Evolutionary conservation across 2,113 vertebrate species (phyloP).

Genomic region (Aythya baeri): DNA sequence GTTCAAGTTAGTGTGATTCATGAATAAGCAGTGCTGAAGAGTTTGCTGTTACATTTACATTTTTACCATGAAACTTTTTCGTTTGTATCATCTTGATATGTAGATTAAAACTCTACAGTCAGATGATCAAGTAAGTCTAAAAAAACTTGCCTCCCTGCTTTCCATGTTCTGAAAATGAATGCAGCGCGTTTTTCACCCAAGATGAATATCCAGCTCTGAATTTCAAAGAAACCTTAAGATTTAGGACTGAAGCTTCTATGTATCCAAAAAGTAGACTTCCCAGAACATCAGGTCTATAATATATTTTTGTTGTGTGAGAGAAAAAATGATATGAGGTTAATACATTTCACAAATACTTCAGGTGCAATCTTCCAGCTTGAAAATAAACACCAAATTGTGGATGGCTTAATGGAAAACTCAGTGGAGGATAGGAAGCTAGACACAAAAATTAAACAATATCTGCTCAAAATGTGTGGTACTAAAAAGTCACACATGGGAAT

Average conservation of each 20-base stretch:
- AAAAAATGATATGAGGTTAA: background rate
- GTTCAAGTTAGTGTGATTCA: slow-evolving; percentile 29
- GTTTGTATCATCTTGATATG: slow-evolving; percentile 55
- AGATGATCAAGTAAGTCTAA: slow-evolving; percentile 47
- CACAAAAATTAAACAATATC: background rate
- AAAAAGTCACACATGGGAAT: background rate
- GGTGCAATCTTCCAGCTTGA: background rate
- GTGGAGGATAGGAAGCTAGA: background rate
- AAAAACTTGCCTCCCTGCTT: background rate
- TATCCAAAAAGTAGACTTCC: background rate
- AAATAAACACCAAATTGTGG: background rate
- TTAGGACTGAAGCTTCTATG: background rate
- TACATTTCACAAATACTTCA: background rate
- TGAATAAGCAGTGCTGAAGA: slow-evolving; percentile 32
- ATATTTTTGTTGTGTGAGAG: background rate
- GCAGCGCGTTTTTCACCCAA: background rate
- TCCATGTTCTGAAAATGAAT: background rate
- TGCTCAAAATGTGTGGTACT: background rate
- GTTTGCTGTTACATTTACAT: slow-evolving; percentile 41
- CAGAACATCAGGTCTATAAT: background rate
- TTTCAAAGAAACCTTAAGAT: background rate
- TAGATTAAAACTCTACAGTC: slow-evolving; percentile 48
- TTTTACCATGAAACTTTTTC: slow-evolving; percentile 46
- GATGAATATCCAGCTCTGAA: background rate
- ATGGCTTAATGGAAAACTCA: background rate